Conservation (phyloP, 2,113 vertebrate genomes). For the Ginglymostoma cirratum region DNA sequence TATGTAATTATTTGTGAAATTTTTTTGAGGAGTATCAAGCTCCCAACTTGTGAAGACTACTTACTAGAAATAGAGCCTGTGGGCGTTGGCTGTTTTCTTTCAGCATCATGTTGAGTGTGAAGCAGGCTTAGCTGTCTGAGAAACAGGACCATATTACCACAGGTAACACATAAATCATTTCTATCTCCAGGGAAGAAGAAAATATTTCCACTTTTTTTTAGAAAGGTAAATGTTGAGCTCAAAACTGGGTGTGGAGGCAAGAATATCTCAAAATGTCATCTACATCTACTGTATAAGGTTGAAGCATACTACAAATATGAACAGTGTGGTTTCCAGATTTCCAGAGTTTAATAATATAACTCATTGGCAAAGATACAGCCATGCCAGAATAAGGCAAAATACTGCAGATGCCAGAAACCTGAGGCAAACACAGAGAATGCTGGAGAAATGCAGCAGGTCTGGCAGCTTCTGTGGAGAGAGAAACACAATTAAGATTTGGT, state of each 20-base stretch:
- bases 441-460: too few relatives aligned
- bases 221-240: not conserved
- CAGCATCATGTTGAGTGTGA: not conserved
- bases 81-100: not conserved
- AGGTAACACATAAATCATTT: not conserved
- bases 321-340: not conserved
- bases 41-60: not conserved
- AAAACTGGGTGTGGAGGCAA: not conserved
- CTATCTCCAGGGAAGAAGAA: not conserved
- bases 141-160: not conserved
- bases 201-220: not conserved
- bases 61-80: not conserved
- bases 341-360: not conserved
- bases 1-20: not conserved
- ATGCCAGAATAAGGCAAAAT: too few relatives aligned
- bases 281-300: not conserved
- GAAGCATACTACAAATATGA: not conserved
- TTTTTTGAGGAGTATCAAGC: not conserved
- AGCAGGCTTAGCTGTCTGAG: not conserved
- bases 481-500: too few relatives aligned
- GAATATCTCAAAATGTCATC: not conserved
- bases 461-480: too few relatives aligned
- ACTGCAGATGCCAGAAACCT: too few relatives aligned
- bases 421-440: too few relatives aligned
- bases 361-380: not conserved